These are phyloP conservation scores for Otolemur crassicaudatus DNA, from an alignment of 2,797 vertebrate species.

Conservation along the genomic window DNA sequence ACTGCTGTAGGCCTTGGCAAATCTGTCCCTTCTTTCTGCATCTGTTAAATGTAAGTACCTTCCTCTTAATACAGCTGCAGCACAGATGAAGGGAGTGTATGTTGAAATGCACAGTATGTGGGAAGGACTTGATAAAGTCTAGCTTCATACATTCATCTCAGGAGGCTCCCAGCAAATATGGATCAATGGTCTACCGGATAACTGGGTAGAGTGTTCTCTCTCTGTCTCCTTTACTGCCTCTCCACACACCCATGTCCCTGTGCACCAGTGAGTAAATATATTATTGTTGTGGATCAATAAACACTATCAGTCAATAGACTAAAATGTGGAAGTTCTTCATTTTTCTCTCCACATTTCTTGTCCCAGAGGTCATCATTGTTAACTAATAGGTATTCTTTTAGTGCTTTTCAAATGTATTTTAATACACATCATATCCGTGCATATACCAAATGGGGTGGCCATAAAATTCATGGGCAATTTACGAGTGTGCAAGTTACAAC, in stretches of 20 bases:
- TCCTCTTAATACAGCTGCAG: neutral
- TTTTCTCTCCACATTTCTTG: neutral
- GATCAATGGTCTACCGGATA: neutral
- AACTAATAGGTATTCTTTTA: neutral
- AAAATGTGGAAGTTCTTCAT: neutral
- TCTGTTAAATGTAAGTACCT: neutral
- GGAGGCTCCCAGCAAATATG: neutral
- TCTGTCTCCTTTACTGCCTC: rapidly evolving
- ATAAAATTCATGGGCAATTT: too few relatives aligned
- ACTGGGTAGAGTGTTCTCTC: neutral
- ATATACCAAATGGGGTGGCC: neutral
- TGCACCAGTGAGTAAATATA: neutral
- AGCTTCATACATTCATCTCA: neutral
- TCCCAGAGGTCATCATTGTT: neutral
- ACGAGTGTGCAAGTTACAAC: too few relatives aligned
- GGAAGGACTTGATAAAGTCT: neutral
- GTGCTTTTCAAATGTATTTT: neutral
- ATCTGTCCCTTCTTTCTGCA: neutral
- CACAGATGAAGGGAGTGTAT: neutral
- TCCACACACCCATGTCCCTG: neutral
- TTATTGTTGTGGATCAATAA: neutral
- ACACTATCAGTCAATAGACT: neutral
- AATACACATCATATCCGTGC: neutral
- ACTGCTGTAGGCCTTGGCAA: neutral
- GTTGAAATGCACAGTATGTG: neutral